Base-by-base conservation (phyloP, 1,140 invertebrate genomes). In the Drosophila arawakana region DNA sequence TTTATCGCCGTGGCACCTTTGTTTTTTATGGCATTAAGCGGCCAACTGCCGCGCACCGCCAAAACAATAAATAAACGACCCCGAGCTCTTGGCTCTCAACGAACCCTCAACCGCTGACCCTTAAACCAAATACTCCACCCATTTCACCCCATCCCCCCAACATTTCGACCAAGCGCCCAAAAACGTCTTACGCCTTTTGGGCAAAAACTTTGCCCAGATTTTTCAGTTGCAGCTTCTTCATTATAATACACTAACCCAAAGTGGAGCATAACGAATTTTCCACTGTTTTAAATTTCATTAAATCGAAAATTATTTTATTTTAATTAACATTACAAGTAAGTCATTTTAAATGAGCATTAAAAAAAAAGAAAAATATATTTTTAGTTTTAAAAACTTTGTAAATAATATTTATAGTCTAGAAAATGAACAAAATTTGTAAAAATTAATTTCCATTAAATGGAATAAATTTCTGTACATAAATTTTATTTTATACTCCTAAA, bases 1-100 rank as follows among this genome's bases (percentile, higher is more conserved):
- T 83, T 80, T 80, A 80, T 88, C 80, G 84, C 69, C 73, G 70
- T 78, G 67, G 84, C 84, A 88, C 84, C 84, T 88, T 88, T 83
- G 80, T 72, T 83, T 83, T 88, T 88, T 88, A 88, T 88, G 80
- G 80, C 74, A 59, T 79, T 76, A 76, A 86, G 78, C 83, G 62
- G 63, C 78, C 67, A 86, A 85, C 81, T 85, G 75, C 82, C 82
- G 71, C 60, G 77, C 70, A 70, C 73, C 77, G 70, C 73, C 62
- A 83, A 78, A 83, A 84, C 84, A 88, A 88, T 89, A 88, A 88
- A 88, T 81, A 83, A 82, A 55, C 49, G 69, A 63, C 73, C 60
- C 50, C 39, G 15, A 54, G 54, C 30, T 9, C 41, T 5, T 8
- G n/a, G 49, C 39, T 25, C 39, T 25, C 39, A 15, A 18, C 30